Base-by-base conservation (phyloP, 1,140 invertebrate genomes). In the Neodiprion fabricii region DNA sequence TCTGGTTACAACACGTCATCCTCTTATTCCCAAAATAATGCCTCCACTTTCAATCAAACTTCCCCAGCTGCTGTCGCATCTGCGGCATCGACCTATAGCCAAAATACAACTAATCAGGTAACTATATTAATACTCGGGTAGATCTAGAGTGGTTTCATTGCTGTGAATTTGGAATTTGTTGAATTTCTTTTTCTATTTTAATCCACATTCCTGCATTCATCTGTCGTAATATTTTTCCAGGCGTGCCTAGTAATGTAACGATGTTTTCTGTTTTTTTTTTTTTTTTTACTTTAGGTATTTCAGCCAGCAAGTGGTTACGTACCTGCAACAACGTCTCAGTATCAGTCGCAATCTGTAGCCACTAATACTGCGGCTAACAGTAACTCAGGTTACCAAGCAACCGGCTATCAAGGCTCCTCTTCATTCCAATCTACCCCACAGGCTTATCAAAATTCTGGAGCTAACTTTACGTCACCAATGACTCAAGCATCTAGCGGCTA, bases 391-490 rank as follows among this genome's bases (percentile, higher is more conserved):
- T 88, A 87, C 78, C 87, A 87, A 76, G 78, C 80, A n/a, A 78
- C 81, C 23, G 84, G 81, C 28, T 88, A 88, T 69, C 86, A 85
- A 74, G 84, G 82, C 53, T 81, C 86, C 0, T 84, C 85, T n/a
- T 86, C 85, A 9, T 88, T 87, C 72, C 85, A 84, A 21, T 82
- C 85, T 48, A 83, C 85, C 7, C 82, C 82, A 1, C 86, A 87
- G 80, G 80, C 84, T 74, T 89, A 87, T 83, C 87, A 88, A 78
- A 82, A 83, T 71, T 87, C 87, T 72, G 86, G 76, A n/a, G 85
- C 86, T 11, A 88, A 85, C 4, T 89, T 88, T 50, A 83, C 84
- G 7, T 86, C 86, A 71, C 86, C 86, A 17, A 87, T 88, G 68
- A 88, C 85, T 48, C 87, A 87, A 78, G 84, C 82, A 71, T 81